phyloP scores from a whole-genome alignment of 2,888 invertebrate genomes.

The Epinotia bilunana region DNA sequence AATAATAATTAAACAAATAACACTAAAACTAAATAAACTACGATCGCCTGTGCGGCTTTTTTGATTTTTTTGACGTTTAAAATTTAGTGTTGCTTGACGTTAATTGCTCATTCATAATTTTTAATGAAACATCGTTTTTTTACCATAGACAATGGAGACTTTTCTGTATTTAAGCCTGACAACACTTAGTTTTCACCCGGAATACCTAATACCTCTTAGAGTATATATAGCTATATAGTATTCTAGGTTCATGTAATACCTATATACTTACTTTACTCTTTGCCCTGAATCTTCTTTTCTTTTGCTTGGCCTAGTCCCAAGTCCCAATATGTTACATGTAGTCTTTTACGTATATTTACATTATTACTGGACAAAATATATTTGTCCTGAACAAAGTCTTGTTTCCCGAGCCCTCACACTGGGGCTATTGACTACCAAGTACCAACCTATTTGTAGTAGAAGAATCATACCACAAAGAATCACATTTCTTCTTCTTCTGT shows the following conservation, averaged over 20 bases:
- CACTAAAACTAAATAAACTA: constrained; percentile 77
- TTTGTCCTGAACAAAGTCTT: too few species aligned
- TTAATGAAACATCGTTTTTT: constrained; percentile 55
- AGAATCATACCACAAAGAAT: constrained; percentile 28
- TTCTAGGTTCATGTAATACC: too few species aligned
- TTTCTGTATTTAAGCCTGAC: constrained; percentile 19
- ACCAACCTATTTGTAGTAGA: neutral
- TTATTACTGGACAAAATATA: too few species aligned
- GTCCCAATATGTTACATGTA: neutral
- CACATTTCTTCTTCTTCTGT: constrained; percentile 31
- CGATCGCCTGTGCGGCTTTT: constrained; percentile 76
- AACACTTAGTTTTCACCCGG: neutral
- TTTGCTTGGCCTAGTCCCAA: neutral
- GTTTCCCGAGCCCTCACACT: too few species aligned
- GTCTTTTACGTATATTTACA: too few species aligned
- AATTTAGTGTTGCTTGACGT: constrained; percentile 80
- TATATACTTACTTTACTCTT: too few species aligned
- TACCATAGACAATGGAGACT: constrained; percentile 41
- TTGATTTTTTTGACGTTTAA: constrained; percentile 80
- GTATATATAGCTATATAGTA: too few species aligned
- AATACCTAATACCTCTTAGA: too few species aligned
- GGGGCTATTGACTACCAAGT: neutral
- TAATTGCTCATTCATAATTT: constrained; percentile 79
- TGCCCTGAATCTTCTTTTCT: too few species aligned
- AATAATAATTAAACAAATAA: constrained; percentile 76